Percentiles rank a stretch among this genome's conserved stretches.
Conservation (phyloP, 2,113 vertebrate genomes). For the Clarias magur region DNA sequence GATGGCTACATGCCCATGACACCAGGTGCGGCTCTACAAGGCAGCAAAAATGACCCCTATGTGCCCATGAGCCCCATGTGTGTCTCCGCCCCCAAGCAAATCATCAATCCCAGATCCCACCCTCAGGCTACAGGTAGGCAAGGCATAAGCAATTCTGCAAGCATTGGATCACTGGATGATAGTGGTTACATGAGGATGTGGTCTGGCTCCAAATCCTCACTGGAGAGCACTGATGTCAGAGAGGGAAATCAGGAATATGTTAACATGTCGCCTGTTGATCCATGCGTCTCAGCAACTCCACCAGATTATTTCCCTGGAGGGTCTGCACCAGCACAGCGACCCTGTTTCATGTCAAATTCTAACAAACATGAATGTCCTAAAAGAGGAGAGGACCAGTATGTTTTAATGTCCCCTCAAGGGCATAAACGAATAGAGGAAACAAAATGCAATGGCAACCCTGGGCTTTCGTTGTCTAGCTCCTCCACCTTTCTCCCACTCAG, state of each 20-base stretch:
- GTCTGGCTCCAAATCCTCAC: slow-evolving; percentile 81
- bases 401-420: slow-evolving; percentile 85
- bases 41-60: slow-evolving; percentile 76
- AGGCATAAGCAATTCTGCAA: slow-evolving; percentile 77
- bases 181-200: slow-evolving; percentile 94
- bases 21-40: slow-evolving; percentile 73
- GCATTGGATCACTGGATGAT: slow-evolving; percentile 83
- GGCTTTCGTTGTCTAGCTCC: slow-evolving; percentile 53
- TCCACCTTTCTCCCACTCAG: slow-evolving; percentile 71
- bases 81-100: slow-evolving; percentile 91
- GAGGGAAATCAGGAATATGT: slow-evolving; percentile 83
- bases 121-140: slow-evolving; percentile 60
- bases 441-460: slow-evolving; percentile 50
- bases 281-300: slow-evolving; percentile 65
- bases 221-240: slow-evolving; percentile 79
- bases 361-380: slow-evolving; percentile 63
- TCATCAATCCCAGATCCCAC: slow-evolving; percentile 81
- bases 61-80: slow-evolving; percentile 96
- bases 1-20: slow-evolving; percentile 95
- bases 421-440: slow-evolving; percentile 78
- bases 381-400: slow-evolving; percentile 80
- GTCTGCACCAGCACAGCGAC: slow-evolving; percentile 52
- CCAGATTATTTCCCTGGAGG: slow-evolving; percentile 72
- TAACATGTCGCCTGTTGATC: slow-evolving; percentile 89
- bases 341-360: slow-evolving; percentile 69